Evolutionary conservation across 2,888 invertebrate species (phyloP).

Genomic region (Galerucella calmariensis): DNA sequence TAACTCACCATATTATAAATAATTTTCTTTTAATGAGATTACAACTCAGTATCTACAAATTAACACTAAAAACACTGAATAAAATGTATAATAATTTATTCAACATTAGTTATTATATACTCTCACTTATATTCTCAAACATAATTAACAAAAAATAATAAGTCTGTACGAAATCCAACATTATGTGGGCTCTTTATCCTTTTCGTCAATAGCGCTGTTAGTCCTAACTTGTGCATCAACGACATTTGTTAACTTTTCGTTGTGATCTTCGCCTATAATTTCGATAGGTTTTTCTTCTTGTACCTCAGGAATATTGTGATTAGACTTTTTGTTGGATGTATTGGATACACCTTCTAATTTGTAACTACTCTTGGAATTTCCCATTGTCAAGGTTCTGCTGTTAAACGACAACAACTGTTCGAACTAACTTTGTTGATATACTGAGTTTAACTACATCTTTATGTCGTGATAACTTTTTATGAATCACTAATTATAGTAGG

Average conservation of each 20-base stretch:
- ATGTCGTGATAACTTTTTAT: slow-evolving; percentile 31
- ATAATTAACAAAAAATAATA: neutral
- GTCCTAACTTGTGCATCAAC: slow-evolving; percentile 2
- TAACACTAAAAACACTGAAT: neutral
- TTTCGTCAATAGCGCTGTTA: slow-evolving; percentile 1
- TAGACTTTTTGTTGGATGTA: neutral
- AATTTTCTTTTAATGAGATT: neutral
- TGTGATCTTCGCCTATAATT: neutral
- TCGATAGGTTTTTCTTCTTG: slow-evolving; percentile 11
- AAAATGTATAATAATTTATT: neutral
- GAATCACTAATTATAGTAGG: slow-evolving; percentile 35
- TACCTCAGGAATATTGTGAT: neutral
- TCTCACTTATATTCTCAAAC: neutral
- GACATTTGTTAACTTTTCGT: slow-evolving; percentile 9
- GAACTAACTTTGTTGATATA: slow-evolving; percentile 15
- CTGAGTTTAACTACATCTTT: slow-evolving; percentile 28
- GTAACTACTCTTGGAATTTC: slow-evolving; percentile 30
- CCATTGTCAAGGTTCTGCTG: slow-evolving; percentile 20
- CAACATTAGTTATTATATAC: neutral
- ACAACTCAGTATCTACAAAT: neutral
- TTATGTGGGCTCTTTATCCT: slow-evolving; percentile 3
- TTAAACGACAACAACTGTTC: slow-evolving; percentile 15
- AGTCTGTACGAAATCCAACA: neutral
- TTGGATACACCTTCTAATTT: slow-evolving; percentile 10
- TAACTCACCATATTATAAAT: neutral